Evolutionary conservation across 2,113 vertebrate species (phyloP).

Genomic region (Siniperca chuatsi): DNA sequence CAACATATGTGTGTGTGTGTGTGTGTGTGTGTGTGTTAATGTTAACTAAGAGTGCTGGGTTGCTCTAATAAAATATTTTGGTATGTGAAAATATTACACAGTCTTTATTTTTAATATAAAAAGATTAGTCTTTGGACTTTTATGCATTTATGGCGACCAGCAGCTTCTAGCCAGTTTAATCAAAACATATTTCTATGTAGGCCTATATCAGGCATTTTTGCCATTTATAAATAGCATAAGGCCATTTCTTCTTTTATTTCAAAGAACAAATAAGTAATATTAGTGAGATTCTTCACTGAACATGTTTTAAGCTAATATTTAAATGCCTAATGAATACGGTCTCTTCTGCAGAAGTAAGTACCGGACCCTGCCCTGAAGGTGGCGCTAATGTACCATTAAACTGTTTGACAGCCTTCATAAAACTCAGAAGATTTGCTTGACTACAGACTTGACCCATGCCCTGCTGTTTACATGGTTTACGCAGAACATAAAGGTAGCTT

Average conservation of each 20-base stretch:
- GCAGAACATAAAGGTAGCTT: not conserved
- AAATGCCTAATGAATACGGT: not conserved
- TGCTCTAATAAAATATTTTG: not conserved
- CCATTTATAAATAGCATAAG: not conserved
- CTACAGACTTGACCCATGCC: too few species aligned
- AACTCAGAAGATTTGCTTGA: not conserved
- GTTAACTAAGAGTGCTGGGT: not conserved
- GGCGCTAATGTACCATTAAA: not conserved
- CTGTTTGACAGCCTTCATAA: not conserved
- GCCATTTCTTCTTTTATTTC: not conserved
- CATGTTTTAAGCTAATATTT: not conserved
- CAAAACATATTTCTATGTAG: not conserved
- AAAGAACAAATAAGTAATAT: not conserved
- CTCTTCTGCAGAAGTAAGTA: not conserved
- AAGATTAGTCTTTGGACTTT: not conserved
- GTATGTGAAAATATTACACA: not conserved
- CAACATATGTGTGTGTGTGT: not conserved
- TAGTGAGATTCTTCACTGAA: not conserved
- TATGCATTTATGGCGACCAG: not conserved
- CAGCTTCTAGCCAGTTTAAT: not conserved
- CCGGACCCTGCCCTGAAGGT: slow-evolving; percentile 5
- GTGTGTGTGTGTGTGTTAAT: not conserved
- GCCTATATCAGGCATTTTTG: too few species aligned
- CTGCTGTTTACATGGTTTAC: not conserved
- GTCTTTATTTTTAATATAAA: not conserved